Percentiles rank a stretch among this genome's conserved stretches.
These are phyloP conservation scores for Hirudinaria manillensis DNA, from an alignment of 2,888 invertebrate species.

Conservation along the genomic window DNA sequence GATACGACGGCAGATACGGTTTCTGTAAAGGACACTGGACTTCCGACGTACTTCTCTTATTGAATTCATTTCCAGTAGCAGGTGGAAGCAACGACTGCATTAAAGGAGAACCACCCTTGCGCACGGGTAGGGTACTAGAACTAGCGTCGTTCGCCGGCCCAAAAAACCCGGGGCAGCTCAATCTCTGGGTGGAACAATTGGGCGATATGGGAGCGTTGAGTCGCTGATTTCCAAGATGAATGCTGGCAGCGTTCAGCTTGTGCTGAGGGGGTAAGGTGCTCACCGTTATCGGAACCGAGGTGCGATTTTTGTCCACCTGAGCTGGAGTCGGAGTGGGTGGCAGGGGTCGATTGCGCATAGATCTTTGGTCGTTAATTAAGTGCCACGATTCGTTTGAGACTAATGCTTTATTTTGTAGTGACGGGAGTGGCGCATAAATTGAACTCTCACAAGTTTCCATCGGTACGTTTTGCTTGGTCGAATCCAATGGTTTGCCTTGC, in stretches of 20 bases:
- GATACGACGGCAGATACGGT: constrained; percentile 2
- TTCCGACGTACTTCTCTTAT: too few relatives aligned
- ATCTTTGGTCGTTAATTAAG: not conserved
- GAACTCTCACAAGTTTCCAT: not conserved
- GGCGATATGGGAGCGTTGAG: not conserved
- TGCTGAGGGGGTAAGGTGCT: constrained; percentile 10
- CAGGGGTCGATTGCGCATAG: constrained; percentile 26
- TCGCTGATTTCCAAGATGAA: not conserved
- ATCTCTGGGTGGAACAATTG: not conserved
- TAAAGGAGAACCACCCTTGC: too few relatives aligned
- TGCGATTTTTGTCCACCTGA: not conserved
- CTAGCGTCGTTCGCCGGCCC: too few relatives aligned
- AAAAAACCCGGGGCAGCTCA: not conserved
- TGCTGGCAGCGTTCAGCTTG: not conserved
- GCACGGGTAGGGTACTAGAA: too few relatives aligned
- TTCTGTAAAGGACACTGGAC: not conserved
- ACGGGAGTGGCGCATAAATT: not conserved
- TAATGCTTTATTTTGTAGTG: not conserved
- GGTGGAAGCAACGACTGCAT: too few relatives aligned
- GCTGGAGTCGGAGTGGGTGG: constrained; percentile 23
- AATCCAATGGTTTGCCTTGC: not conserved
- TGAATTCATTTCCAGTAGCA: too few relatives aligned
- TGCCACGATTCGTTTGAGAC: not conserved
- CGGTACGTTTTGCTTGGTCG: not conserved
- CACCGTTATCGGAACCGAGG: not conserved